phyloP scores from a whole-genome alignment of 1,140 invertebrate species.

The Plectus sambesii region DNA sequence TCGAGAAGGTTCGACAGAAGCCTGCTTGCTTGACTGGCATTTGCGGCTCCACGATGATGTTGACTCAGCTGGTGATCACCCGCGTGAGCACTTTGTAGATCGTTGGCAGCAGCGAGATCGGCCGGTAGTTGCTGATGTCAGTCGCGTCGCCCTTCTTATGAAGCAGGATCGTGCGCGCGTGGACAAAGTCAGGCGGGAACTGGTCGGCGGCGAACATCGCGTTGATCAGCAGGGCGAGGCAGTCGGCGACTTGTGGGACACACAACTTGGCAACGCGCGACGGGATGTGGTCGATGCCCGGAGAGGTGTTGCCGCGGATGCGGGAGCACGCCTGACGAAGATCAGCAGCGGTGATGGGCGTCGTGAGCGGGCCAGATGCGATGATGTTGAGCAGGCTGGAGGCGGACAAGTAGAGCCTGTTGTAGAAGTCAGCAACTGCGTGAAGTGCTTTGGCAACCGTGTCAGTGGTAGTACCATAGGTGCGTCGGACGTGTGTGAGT shows the following conservation, averaged over 20 bases:
- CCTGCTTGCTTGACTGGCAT: constrained; percentile 21
- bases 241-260: constrained; percentile 1
- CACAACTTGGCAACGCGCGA: too few relatives aligned
- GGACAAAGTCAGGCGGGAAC: constrained; percentile 5
- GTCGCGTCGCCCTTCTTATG: constrained; percentile 15
- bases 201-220: constrained; percentile 1
- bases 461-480: too few relatives aligned
- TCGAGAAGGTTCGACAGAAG: constrained; percentile 19
- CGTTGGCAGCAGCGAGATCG: constrained; percentile 23
- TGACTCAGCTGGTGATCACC: constrained; percentile 7
- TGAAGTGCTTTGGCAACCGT: too few relatives aligned
- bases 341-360: too few relatives aligned
- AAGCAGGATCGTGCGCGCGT: constrained; percentile 16
- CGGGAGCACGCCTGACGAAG: too few relatives aligned
- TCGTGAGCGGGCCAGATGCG: too few relatives aligned
- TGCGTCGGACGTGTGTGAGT: too few relatives aligned
- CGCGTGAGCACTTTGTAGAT: constrained; percentile 19
- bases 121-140: constrained; percentile 16
- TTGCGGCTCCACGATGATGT: constrained; percentile 3
- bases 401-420: too few relatives aligned
- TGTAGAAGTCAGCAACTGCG: too few relatives aligned
- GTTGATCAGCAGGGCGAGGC: constrained; percentile 13
- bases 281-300: too few relatives aligned
- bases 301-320: too few relatives aligned
- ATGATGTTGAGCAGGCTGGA: too few relatives aligned